phyloP scores from a whole-genome alignment of 2,888 invertebrate genomes.

The Embidobia sp. region DNA sequence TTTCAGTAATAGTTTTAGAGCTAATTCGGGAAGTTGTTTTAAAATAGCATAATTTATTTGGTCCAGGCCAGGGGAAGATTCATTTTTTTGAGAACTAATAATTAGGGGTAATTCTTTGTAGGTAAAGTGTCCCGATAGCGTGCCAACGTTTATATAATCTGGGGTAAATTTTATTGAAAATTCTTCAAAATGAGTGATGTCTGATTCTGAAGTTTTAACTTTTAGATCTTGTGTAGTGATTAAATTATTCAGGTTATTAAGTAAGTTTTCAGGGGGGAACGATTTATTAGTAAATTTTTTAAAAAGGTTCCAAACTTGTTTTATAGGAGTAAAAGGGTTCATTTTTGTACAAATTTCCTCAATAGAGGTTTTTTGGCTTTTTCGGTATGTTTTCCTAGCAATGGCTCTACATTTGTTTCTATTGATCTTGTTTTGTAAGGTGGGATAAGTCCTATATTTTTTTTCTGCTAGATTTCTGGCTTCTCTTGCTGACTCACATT shows the following conservation, averaged over 20 bases:
- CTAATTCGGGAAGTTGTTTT: background rate
- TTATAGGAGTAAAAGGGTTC: background rate
- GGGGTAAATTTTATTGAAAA: too few relatives aligned
- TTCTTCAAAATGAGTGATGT: background rate
- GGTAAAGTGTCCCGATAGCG: too few relatives aligned
- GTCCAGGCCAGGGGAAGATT: background rate
- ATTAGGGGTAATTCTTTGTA: too few relatives aligned
- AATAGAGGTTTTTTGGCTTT: too few relatives aligned
- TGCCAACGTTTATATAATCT: too few relatives aligned
- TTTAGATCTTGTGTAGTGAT: background rate
- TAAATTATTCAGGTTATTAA: background rate
- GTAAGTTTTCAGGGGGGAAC: background rate
- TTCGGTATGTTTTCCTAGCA: constrained; percentile 11
- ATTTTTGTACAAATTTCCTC: too few relatives aligned
- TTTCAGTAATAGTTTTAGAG: background rate
- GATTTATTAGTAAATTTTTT: background rate
- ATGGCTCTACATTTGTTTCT: constrained; percentile 19
- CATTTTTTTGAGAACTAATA: background rate
- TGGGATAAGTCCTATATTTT: constrained; percentile 1
- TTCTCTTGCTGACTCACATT: constrained; percentile 9
- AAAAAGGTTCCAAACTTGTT: background rate
- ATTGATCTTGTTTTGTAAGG: constrained; percentile 1
- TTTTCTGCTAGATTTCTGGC: constrained; percentile 14
- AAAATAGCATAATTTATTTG: background rate
- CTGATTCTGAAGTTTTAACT: background rate